These are phyloP conservation scores for Microtus richardsoni DNA, from an alignment of 2,113 vertebrate genomes.

Conservation along the genomic window DNA sequence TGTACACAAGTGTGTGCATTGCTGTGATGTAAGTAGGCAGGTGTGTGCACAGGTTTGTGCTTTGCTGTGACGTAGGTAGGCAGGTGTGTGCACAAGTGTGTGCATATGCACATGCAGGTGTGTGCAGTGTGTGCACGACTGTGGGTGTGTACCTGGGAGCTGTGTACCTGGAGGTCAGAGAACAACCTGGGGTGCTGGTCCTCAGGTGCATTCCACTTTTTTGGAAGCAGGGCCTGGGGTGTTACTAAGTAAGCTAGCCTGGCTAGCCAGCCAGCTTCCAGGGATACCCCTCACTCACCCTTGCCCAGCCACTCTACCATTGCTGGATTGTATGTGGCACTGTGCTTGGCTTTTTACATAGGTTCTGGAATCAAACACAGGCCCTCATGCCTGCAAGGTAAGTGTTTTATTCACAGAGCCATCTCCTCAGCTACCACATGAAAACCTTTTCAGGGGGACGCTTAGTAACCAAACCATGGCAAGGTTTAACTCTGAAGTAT, in stretches of 20 bases:
- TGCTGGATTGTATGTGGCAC: not conserved
- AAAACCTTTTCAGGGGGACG: not conserved
- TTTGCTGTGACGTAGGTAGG: too few species aligned
- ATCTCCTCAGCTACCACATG: too few species aligned
- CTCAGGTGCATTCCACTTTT: not conserved
- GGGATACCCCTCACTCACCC: not conserved
- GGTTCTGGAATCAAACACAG: not conserved
- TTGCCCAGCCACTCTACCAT: not conserved
- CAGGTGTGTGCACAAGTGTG: too few species aligned
- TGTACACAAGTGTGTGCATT: too few species aligned
- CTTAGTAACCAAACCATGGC: not conserved
- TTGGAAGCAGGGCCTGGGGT: not conserved
- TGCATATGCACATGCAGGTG: too few species aligned
- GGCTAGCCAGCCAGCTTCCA: not conserved
- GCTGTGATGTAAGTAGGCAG: too few species aligned
- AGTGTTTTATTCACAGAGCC: too few species aligned
- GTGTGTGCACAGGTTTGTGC: too few species aligned
- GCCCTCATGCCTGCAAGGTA: too few species aligned
- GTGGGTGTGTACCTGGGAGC: not conserved
- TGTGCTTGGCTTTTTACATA: not conserved
- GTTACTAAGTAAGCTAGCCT: not conserved
- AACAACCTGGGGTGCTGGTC: not conserved
- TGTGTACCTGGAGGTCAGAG: not conserved
- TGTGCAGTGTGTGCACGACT: too few species aligned
- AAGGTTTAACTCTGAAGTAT: not conserved